Evolutionary conservation across 2,797 vertebrate genomes (phyloP).

Genomic region (Etheostoma nigrum): DNA sequence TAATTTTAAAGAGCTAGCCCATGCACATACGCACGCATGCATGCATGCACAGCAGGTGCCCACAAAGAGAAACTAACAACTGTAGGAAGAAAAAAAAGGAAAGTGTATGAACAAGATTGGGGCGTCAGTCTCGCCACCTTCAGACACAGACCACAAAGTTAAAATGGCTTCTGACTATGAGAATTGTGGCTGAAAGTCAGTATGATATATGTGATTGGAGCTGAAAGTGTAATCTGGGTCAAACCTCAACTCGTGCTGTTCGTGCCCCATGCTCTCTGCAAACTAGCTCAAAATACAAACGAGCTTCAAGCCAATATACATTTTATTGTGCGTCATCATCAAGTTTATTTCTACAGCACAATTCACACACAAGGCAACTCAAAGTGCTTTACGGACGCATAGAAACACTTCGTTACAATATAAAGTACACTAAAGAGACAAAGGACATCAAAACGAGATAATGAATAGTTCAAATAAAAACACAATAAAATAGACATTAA

Average conservation of each 20-base stretch:
- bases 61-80: constrained; percentile 2
- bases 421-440: too few relatives aligned
- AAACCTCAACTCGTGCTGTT: constrained; percentile 47
- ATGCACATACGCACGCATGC: too few relatives aligned
- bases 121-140: constrained; percentile 21
- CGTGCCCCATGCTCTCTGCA: constrained; percentile 36
- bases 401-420: too few relatives aligned
- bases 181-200: constrained; percentile 46
- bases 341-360: too few relatives aligned
- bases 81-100: neutral
- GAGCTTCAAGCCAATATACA: neutral
- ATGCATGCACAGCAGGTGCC: neutral
- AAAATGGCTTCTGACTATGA: constrained; percentile 31
- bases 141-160: constrained; percentile 51
- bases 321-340: neutral
- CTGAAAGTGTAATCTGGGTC: constrained; percentile 65
- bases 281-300: neutral
- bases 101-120: constrained; percentile 12
- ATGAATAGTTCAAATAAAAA: too few relatives aligned
- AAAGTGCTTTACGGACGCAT: too few relatives aligned
- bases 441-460: too few relatives aligned
- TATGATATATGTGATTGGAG: constrained; percentile 21
- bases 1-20: neutral
- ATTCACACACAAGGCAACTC: too few relatives aligned
- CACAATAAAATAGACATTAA: too few relatives aligned